These are phyloP conservation scores for Ptiloglossa arizonensis DNA, from an alignment of 1,140 invertebrate species.

Conservation along the genomic window DNA sequence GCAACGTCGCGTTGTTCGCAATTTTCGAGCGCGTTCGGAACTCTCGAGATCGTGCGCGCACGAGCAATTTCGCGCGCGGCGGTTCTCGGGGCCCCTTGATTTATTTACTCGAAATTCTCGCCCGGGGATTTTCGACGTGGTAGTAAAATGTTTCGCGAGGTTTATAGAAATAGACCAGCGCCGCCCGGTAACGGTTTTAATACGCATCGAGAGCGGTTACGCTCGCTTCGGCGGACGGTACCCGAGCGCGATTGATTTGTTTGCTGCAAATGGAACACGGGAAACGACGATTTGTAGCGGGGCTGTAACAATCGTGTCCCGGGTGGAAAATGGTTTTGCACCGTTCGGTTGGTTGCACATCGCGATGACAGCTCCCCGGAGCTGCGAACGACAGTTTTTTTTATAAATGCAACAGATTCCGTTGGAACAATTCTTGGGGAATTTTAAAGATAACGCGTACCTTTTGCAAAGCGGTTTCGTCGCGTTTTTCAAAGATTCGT, in stretches of 20 bases:
- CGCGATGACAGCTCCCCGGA: no score
- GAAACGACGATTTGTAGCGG: background rate
- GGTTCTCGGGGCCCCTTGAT: background rate
- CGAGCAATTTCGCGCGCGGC: background rate
- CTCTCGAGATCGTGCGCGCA: background rate
- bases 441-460: no score
- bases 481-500: no score
- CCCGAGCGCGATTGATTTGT: slow-evolving; percentile 23
- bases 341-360: no score
- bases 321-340: slow-evolving; percentile 13
- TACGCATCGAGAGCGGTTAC: slow-evolving; percentile 10
- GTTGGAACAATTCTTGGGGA: no score
- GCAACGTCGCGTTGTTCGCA: background rate
- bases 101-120: slow-evolving; percentile 8
- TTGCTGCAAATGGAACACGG: slow-evolving; percentile 23
- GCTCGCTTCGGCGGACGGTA: background rate
- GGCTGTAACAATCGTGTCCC: background rate
- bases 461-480: no score
- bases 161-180: slow-evolving; percentile 25
- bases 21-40: background rate
- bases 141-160: background rate
- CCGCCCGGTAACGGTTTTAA: slow-evolving; percentile 5
- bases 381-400: no score
- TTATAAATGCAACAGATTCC: no score
- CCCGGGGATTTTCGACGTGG: background rate